Evolutionary conservation across 2,888 invertebrate species (phyloP), one percentile per base, ranked within the genome.

Genomic region (Diachrysia chrysitis): DNA sequence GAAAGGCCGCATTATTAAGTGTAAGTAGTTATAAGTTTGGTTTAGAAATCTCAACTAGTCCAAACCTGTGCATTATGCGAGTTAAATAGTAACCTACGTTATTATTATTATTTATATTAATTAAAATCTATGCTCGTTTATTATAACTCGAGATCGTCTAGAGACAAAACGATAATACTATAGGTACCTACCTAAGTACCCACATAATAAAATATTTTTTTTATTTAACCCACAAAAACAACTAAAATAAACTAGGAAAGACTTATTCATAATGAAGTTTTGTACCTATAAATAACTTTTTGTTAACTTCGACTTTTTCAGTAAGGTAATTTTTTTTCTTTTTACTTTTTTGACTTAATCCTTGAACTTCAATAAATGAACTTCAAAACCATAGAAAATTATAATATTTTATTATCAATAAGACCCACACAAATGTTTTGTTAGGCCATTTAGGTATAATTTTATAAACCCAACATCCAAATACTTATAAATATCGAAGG

Each of bases 401-500:
- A n/a, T 6, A 21, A 61, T 25, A 42, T 53, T 32, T 55, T 25
- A 61, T 55, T 16, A 51, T 32, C 48, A 66, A 76, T 64, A 48
- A 70, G 73, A 73, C 58, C 55, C 58, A 64, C 21, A 59, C 37
- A 16, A 29, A 29, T 37, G 37, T 37, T 37, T 37, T 46, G 55
- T 60, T 64, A 19, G 58, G 58, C 25, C 48, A 19, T 19, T 21
- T 21, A 21, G 21, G 21, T 21, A 51, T 51, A 21, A 51, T 21
- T 51, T 21, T 65, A 53, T 29, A 51, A 60, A 71, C 56, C 53
- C 53, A 66, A 54, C 16, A 62, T 62, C 46, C 55, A 61, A 19
- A 56, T 63, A 51, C 69, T 68, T 71, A 69, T 58, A 66, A 21
- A 48, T 63, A 78, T 66, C 60, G 55, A 75, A 67, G 63, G 59